Percentiles rank a stretch among this genome's conserved stretches.
These are phyloP conservation scores for Smittia sp. DNA, from an alignment of 2,888 invertebrate genomes.

Conservation along the genomic window DNA sequence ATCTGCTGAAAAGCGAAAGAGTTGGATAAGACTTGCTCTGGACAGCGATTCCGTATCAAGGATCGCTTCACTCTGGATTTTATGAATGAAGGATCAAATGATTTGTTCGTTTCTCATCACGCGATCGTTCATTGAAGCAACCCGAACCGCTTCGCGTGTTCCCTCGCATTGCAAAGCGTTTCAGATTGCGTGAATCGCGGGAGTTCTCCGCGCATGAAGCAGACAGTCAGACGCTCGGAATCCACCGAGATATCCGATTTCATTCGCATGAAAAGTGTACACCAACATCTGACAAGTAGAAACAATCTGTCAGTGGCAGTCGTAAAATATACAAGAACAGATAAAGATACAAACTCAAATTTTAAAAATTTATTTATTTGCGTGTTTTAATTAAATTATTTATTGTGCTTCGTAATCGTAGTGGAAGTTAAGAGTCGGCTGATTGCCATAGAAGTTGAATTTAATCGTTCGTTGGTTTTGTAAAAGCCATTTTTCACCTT, in stretches of 20 bases:
- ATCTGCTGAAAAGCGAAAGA: background rate
- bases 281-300: background rate
- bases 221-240: background rate
- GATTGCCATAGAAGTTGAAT: constrained; percentile 29
- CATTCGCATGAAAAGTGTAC: background rate
- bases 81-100: no score
- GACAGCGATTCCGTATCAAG: background rate
- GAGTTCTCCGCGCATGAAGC: background rate
- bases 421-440: constrained; percentile 34
- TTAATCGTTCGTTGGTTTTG: constrained; percentile 34
- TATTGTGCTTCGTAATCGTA: constrained; percentile 35
- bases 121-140: background rate
- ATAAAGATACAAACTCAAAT: constrained; percentile 35
- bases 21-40: background rate
- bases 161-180: background rate
- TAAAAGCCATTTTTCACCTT: constrained; percentile 40
- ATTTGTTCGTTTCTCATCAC: no score
- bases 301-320: constrained; percentile 39
- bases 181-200: background rate
- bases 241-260: background rate
- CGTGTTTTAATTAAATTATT: constrained; percentile 41
- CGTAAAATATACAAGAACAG: constrained; percentile 39
- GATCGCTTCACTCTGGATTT: no score
- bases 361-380: constrained; percentile 40
- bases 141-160: background rate